phyloP scores from a whole-genome alignment of 2,888 invertebrate species.

The Agonum fuliginosum region DNA sequence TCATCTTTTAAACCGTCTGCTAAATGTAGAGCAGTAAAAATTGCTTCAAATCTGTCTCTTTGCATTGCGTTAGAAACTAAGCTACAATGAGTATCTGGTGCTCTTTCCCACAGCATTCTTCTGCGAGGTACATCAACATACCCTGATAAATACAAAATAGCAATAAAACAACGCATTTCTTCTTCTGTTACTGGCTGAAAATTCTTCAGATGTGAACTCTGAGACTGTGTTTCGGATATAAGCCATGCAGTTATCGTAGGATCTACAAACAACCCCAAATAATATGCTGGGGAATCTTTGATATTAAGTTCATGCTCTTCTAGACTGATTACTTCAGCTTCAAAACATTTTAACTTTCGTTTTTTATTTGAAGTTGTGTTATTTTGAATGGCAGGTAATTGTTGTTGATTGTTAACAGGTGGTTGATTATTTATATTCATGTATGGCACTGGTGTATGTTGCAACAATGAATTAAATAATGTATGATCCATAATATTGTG shows the following conservation, averaged over 20 bases:
- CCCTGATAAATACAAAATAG: conserved; percentile 61
- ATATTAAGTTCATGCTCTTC: conserved; percentile 55
- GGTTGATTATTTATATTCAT: not conserved
- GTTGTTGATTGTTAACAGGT: conserved; percentile 17
- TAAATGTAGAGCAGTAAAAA: conserved; percentile 48
- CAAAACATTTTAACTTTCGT: not conserved
- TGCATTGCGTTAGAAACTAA: conserved; percentile 63
- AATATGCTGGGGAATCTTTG: conserved; percentile 56
- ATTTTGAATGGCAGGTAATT: conserved; percentile 9
- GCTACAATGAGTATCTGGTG: conserved; percentile 61
- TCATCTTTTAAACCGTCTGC: conserved; percentile 49
- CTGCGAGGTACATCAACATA: conserved; percentile 62
- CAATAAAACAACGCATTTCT: conserved; percentile 62
- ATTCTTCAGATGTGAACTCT: conserved; percentile 9
- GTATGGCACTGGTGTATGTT: conserved; percentile 19
- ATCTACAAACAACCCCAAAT: conserved; percentile 54
- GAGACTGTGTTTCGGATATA: conserved; percentile 13
- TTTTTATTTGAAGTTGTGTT: conserved; percentile 19
- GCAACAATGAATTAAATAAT: conserved; percentile 38
- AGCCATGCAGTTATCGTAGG: conserved; percentile 29
- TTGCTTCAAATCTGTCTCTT: conserved; percentile 59
- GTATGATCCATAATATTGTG: conserved; percentile 35
- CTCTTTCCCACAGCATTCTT: conserved; percentile 63
- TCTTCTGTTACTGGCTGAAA: conserved; percentile 64
- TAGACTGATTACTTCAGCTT: conserved; percentile 48